Evolutionary conservation across 1,140 invertebrate genomes (phyloP), one percentile per base, ranked within the genome.

Genomic region (Dinoponera quadriceps): DNA sequence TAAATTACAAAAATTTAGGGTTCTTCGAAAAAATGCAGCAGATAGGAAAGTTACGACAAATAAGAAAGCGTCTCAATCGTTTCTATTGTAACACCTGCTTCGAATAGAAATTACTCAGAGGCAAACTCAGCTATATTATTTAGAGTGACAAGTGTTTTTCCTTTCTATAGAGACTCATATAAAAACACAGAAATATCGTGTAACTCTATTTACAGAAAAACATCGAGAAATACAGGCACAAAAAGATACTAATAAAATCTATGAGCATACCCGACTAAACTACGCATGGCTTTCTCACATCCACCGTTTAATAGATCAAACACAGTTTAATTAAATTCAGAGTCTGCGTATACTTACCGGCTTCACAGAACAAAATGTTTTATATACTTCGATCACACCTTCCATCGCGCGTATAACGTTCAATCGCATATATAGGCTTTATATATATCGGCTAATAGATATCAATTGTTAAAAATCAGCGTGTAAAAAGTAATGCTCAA

Each of bases 341-440:
- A n/a, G 85, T 80, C 54, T 73, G 27, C 80, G 73, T 27, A 83
- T 89, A 90, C 89, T 90, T 90, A 90, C 89, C 89, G 68, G 75
- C 20, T 27, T 72, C 13, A 59, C 51, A 80, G 16, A 62, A 83
- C 25, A 72, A 82, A 57, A 63, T 71, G 44, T 77, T 86, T 57
- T n/a, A 5, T 60, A 49, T 74, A 78, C 55, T 73, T 62, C 38
- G 44, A 78, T 87, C 73, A 88, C 85, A 88, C 55, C 29, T 84
- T 63, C 33, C 16, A 60, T 78, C n/a, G 27, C 74, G 73, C 33
- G 59, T 62, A 59, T 63, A 49, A 54, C 14, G 44, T 81, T 72
- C 59, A 81, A 60, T 60, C 22, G 25, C 66, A 72, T 72, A 29
- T 27, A n/a, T 22, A 9, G 4, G 4, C 22, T 80, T 25, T 71